phyloP scores from a whole-genome alignment of 2,797 vertebrate genomes.

The Eupleurogrammus muticus region DNA sequence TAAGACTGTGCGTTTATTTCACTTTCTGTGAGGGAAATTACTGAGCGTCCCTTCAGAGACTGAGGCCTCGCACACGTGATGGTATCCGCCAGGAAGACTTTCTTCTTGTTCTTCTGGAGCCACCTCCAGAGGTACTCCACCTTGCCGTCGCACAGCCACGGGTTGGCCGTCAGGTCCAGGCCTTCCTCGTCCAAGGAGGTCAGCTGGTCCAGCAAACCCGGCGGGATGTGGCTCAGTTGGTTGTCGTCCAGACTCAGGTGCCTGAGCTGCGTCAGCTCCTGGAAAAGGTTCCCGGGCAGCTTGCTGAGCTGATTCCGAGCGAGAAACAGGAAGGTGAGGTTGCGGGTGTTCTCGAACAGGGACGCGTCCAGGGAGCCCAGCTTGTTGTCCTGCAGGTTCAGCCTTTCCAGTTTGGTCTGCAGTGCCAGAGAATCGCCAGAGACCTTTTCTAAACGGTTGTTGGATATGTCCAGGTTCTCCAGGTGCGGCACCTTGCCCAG shows the following conservation, averaged over 20 bases:
- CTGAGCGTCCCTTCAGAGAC: conserved; percentile 58
- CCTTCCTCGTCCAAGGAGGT: conserved; percentile 62
- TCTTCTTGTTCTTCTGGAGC: conserved; percentile 73
- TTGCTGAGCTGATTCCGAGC: conserved; percentile 68
- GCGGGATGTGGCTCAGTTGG: conserved; percentile 69
- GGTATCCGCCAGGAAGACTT: conserved; percentile 57
- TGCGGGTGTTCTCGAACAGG: conserved; percentile 45
- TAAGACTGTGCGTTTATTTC: conserved; percentile 62
- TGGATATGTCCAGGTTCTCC: conserved; percentile 75
- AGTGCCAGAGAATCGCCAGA: conserved; percentile 42
- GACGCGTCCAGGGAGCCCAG: conserved; percentile 65
- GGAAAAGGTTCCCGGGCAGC: conserved; percentile 72
- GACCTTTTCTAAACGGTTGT: conserved; percentile 74
- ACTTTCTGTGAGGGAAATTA: conserved; percentile 64
- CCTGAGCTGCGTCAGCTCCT: conserved; percentile 60
- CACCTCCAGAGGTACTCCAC: conserved; percentile 78
- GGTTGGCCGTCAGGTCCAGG: conserved; percentile 76
- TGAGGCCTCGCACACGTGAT: conserved; percentile 67
- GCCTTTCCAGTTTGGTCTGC: conserved; percentile 71
- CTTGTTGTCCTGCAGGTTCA: conserved; percentile 79
- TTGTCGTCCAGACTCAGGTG: conserved; percentile 75
- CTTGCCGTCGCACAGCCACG: conserved; percentile 74
- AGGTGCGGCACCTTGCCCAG: conserved; percentile 68
- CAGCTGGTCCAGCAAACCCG: conserved; percentile 71
- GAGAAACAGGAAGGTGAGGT: conserved; percentile 76